These are phyloP conservation scores for Argyresthia goedartella DNA, from an alignment of 2,888 invertebrate species.

Conservation along the genomic window DNA sequence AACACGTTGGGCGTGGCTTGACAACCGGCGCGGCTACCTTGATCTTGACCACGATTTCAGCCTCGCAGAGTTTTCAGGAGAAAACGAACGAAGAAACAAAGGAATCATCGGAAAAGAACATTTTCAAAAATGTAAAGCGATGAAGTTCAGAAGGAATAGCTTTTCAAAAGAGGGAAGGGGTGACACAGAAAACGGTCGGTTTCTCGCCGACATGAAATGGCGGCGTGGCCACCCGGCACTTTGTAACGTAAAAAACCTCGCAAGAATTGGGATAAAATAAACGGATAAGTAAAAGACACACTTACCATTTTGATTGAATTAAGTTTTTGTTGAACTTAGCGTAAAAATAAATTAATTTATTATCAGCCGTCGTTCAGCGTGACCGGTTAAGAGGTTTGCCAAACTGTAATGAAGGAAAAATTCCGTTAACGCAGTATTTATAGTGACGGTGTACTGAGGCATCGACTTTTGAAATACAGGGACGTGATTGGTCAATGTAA, in stretches of 20 bases:
- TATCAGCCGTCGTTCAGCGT: conserved; percentile 69
- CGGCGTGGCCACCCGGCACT: conserved; percentile 42
- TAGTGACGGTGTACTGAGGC: conserved; percentile 58
- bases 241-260: conserved; percentile 12
- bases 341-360: conserved; percentile 58
- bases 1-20: conserved; percentile 11
- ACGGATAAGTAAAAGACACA: conserved; percentile 18
- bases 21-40: conserved; percentile 23
- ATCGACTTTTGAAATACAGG: conserved; percentile 52
- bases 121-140: background rate
- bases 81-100: background rate
- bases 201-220: conserved; percentile 50
- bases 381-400: conserved; percentile 78
- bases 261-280: conserved; percentile 6
- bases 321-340: conserved; percentile 57
- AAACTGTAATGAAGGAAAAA: conserved; percentile 72
- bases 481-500: conserved; percentile 55
- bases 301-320: conserved; percentile 66
- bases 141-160: background rate
- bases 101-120: background rate
- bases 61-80: no score
- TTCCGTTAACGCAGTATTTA: conserved; percentile 66
- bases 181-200: conserved; percentile 17
- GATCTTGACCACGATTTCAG: conserved; percentile 7
- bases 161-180: conserved; percentile 10